Base-by-base conservation (phyloP, 1,140 invertebrate species). In the Aporrectodea caliginosa region DNA sequence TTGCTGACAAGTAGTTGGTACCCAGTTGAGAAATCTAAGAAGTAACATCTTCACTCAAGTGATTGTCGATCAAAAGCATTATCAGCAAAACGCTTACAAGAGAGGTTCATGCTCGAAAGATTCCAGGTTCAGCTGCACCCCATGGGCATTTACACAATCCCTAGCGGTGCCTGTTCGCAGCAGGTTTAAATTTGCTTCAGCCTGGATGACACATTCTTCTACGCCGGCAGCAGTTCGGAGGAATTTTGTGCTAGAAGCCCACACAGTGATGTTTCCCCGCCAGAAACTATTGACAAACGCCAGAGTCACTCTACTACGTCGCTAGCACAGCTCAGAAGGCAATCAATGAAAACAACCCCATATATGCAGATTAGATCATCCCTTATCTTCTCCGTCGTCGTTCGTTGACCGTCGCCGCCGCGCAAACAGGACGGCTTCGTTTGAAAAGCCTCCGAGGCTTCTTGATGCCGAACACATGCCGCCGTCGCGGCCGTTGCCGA, bases 351-450 rank as follows among this genome's bases (percentile, higher is more conserved):
- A 58, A 58, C 43, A 58, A 58, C 43, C 43, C 43, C 22, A 58
- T 58, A 58, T 58, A 58, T 58, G 43, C 43, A 58, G 22, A 58
- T 58, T 22, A 58, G 43, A 58, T 58, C 43, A 58, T 58, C 43
- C 43, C 43, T 58, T 58, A 58, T 58, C 43, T 58, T 58, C 43
- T n/a, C n/a, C n/a, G n/a, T n/a, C n/a, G n/a, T n/a, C 43, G 43
- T 22, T 12, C 43, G 22, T 22, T 12, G 43, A 22, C 43, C 6
- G 6, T 58, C 6, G 43, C 22, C 22, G 6, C 6, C 43, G 22
- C 43, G 43, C 43, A 12, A 6, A 22, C 43, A 12, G 43, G 22
- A 58, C 22, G 6, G 43, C 22, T 58, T 22, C 22, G 43, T 58
- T 58, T 58, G 43, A 6, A 58, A 58, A 58, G 43, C 43, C 43